Evolutionary conservation across 2,888 invertebrate species (phyloP), one percentile per base, ranked within the genome.

Genomic region (Junonia oenone): DNA sequence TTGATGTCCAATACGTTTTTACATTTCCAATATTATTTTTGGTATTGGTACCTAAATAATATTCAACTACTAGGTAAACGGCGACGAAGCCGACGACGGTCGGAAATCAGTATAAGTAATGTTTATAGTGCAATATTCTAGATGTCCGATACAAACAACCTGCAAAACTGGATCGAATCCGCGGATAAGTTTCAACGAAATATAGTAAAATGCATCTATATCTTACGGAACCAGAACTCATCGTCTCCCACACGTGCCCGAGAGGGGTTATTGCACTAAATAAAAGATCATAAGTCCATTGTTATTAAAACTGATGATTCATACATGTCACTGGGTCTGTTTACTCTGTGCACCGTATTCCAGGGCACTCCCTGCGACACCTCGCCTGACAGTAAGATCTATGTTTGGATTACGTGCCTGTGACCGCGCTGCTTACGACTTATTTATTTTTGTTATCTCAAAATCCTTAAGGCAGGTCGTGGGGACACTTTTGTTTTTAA

Each of bases 361-460:
- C 56, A 63, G 63, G 65, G 66, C 69, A 68, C 56, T 55, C 58
- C 59, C 61, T 58, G 63, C 62, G 66, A 76, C 75, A 74, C 67
- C 68, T 63, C 68, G 58, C 66, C 65, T 74, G 78, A 76, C 79
- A 73, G 71, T 63, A 68, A 79, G 75, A 77, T 73, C 74, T 74
- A 82, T 83, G 78, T 81, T 83, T 76, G 81, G 77, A 81, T 83
- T 81, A 84, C 76, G 75, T 74, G 75, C 73, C 67, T 74, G 73
- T 72, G 77, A 72, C 73, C 68, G 68, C 72, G 65, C 70, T 68
- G 66, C 65, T 67, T 67, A 67, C 58, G 49, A 65, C 61, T 62
- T 67, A 59, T 66, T 72, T 70, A 66, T 66, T 72, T 75, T 75
- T 77, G 63, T 75, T 72, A 68, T 73, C 73, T 71, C 68, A 67